Conservation (phyloP, 30 jellyfish, hydroid and myxozoan species). For the Aurelia sp. region DNA sequence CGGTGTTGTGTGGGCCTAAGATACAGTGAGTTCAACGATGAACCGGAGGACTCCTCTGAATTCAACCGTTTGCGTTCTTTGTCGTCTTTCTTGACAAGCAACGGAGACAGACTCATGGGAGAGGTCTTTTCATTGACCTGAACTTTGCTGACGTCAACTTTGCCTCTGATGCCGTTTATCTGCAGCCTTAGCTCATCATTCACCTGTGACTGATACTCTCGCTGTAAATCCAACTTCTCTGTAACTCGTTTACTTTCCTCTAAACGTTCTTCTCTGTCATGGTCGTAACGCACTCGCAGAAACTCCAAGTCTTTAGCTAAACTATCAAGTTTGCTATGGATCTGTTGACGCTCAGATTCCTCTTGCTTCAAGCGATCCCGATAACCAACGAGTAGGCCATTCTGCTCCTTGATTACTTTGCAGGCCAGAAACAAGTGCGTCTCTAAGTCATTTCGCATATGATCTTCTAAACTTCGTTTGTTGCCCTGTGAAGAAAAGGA, state of each 20-base stretch:
- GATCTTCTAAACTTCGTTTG: slow-evolving; percentile 67
- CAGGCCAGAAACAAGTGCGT: slow-evolving; percentile 83
- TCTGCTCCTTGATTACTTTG: slow-evolving; percentile 77
- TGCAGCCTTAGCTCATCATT: slow-evolving; percentile 94
- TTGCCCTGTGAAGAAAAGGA: slow-evolving; percentile 66
- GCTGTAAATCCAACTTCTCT: slow-evolving; percentile 78
- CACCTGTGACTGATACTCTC: slow-evolving; percentile 87
- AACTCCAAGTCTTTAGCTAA: slow-evolving; percentile 73
- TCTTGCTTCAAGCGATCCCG: slow-evolving; percentile 71
- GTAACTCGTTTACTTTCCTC: slow-evolving; percentile 69
- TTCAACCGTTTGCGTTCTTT: slow-evolving; percentile 57
- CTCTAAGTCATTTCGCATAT: slow-evolving; percentile 79
- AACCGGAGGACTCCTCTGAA: slow-evolving; percentile 72
- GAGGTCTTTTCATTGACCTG: slow-evolving; percentile 20
- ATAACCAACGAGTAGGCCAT: slow-evolving; percentile 74
- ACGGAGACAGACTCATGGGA: slow-evolving; percentile 72
- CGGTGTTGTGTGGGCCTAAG: slow-evolving; percentile 75
- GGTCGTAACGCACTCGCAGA: slow-evolving; percentile 64
- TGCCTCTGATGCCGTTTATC: slow-evolving; percentile 83
- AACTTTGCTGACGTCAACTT: slow-evolving; percentile 55
- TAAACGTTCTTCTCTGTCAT: slow-evolving; percentile 67
- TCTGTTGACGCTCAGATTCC: slow-evolving; percentile 60
- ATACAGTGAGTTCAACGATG: slow-evolving; percentile 74
- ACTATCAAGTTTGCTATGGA: slow-evolving; percentile 74
- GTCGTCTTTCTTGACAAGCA: slow-evolving; percentile 54